A percentile compares a stretch with the other conserved stretches of the same genome.
Conservation (phyloP, 37 sponge, comb jelly and placozoan genomes). For the Halisarca cf. caerulea region DNA sequence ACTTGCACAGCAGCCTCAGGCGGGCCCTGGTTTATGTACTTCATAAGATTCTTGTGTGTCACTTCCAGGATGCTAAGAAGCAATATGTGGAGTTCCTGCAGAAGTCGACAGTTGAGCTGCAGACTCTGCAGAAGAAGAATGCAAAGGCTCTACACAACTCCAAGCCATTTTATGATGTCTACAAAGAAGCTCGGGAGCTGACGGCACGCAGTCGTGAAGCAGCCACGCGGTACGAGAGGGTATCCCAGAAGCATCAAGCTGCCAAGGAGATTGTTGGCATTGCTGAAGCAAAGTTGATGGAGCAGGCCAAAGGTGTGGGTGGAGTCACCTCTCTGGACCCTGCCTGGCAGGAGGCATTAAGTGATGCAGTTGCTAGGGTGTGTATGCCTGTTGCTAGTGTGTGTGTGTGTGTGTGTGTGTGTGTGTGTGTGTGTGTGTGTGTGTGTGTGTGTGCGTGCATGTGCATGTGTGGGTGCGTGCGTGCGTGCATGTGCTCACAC, state of each 20-base stretch:
- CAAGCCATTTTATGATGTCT: slow-evolving; percentile 16
- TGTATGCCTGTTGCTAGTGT: neutral
- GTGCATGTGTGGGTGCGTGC: too few relatives aligned
- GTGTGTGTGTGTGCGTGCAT: too few relatives aligned
- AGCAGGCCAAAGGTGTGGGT: neutral
- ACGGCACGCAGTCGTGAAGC: neutral
- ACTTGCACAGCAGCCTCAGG: too few relatives aligned
- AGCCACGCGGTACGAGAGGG: neutral
- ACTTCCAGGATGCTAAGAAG: neutral
- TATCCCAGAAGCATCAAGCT: slow-evolving; percentile 13
- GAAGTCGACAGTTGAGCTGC: neutral
- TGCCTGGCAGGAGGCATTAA: slow-evolving; percentile 23
- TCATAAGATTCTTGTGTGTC: too few relatives aligned
- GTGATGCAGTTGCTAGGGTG: slow-evolving; percentile 1
- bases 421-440: neutral
- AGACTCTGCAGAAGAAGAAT: neutral
- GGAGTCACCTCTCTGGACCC: neutral
- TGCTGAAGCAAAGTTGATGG: neutral
- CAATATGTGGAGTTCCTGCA: neutral
- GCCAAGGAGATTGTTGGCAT: slow-evolving; percentile 21
- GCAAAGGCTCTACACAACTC: neutral
- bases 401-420: neutral
- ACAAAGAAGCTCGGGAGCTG: slow-evolving; percentile 17
- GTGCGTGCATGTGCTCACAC: too few relatives aligned
- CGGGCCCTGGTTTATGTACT: too few relatives aligned